phyloP scores from a whole-genome alignment of 2,888 invertebrate species.

The Mactromeris polynyma region DNA sequence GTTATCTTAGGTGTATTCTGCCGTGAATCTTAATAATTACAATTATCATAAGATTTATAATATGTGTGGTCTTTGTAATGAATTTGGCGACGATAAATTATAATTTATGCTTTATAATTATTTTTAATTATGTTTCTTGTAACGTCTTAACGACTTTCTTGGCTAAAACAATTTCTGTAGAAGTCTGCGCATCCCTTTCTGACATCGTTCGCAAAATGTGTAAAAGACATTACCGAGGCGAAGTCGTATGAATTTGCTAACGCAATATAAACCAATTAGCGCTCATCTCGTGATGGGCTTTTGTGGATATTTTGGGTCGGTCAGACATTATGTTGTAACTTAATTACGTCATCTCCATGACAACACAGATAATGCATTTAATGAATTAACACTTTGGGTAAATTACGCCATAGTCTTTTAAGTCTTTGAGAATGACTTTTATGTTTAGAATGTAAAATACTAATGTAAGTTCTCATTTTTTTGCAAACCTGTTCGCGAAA shows the following conservation, averaged over 20 bases:
- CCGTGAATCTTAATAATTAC: no score
- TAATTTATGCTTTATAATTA: no score
- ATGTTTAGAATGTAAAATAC: no score
- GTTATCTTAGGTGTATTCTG: no score
- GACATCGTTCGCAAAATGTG: neutral
- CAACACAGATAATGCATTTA: neutral
- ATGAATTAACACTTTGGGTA: neutral
- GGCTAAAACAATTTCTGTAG: neutral
- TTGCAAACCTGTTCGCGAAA: neutral
- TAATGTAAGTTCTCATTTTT: neutral
- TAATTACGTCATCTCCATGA: neutral
- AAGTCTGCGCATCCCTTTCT: neutral
- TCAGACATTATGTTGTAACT: constrained; percentile 6
- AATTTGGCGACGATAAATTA: no score
- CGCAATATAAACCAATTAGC: neutral
- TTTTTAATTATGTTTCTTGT: no score
- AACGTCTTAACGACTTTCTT: no score
- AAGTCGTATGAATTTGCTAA: neutral
- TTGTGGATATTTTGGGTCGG: neutral
- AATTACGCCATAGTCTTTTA: neutral
- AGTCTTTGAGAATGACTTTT: no score
- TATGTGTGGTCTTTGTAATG: no score
- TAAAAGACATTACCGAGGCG: neutral
- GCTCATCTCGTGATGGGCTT: neutral
- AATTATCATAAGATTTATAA: no score